Conservation (phyloP, 1,140 invertebrate species). For the Listronotus oregonensis region DNA sequence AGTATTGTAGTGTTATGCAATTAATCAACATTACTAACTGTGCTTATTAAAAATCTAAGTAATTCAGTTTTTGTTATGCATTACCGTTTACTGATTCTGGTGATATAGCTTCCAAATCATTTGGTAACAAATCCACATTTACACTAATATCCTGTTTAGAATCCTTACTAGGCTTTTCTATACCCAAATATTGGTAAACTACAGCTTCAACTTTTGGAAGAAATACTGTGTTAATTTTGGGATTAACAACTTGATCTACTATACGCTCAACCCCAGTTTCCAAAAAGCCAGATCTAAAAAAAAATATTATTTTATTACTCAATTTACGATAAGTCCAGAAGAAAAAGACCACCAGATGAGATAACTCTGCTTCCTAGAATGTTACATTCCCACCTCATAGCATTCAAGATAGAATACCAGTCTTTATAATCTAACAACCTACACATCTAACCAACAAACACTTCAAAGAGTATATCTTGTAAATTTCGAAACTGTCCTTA, state of each 20-base stretch:
- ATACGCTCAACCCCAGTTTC: slow-evolving; percentile 88
- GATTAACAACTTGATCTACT: slow-evolving; percentile 93
- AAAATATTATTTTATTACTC: slow-evolving; percentile 2
- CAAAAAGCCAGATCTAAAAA: slow-evolving; percentile 75
- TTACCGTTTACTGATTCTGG: slow-evolving; percentile 70
- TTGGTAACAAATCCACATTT: slow-evolving; percentile 67
- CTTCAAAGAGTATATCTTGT: too few relatives aligned
- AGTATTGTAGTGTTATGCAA: too few relatives aligned
- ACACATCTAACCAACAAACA: too few relatives aligned
- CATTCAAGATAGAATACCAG: too few relatives aligned
- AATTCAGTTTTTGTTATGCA: slow-evolving; percentile 40
- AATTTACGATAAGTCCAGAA: too few relatives aligned
- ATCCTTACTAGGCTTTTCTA: slow-evolving; percentile 63
- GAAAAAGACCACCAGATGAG: too few relatives aligned
- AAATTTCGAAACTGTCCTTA: too few relatives aligned
- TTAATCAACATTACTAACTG: too few relatives aligned
- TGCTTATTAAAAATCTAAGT: background rate
- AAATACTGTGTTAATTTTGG: slow-evolving; percentile 85
- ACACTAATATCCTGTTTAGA: slow-evolving; percentile 55
- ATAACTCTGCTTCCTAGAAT: too few relatives aligned
- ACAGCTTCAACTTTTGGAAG: slow-evolving; percentile 89
- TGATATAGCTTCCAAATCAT: slow-evolving; percentile 77
- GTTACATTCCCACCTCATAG: too few relatives aligned
- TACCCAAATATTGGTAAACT: slow-evolving; percentile 85
- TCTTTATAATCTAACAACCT: too few relatives aligned